phyloP scores from a whole-genome alignment of 2,888 invertebrate genomes.

The Panzeria rudis region DNA sequence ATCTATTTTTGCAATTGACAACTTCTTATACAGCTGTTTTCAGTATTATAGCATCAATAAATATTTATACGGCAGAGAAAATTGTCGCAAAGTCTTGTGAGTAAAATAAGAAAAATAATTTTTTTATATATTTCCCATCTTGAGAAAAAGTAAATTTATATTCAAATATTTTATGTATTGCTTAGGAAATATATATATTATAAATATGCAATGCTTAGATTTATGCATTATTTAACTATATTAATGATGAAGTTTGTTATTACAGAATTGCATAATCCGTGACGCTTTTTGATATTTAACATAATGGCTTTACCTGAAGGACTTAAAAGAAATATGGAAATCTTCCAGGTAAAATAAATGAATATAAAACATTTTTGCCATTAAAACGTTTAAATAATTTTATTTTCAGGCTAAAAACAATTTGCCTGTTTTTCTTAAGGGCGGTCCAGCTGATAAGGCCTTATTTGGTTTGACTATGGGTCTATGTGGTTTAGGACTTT shows the following conservation, averaged over 20 bases:
- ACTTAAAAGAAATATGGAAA: constrained; percentile 79
- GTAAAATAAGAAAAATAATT: constrained; percentile 37
- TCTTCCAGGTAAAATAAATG: constrained; percentile 80
- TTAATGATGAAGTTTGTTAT: constrained; percentile 21
- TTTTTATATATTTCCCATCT: background rate
- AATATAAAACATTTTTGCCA: background rate
- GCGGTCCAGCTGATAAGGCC: constrained; percentile 81
- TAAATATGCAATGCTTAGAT: background rate
- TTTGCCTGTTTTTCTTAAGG: constrained; percentile 82
- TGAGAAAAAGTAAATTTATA: background rate
- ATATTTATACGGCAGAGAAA: constrained; percentile 17
- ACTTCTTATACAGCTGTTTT: constrained; percentile 56
- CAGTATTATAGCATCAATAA: constrained; percentile 7
- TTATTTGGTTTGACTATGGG: constrained; percentile 82
- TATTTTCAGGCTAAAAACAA: constrained; percentile 80
- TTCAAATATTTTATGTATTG: background rate
- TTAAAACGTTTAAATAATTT: background rate
- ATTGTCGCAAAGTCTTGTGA: constrained; percentile 53
- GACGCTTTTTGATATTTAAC: background rate
- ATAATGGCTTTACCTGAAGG: constrained; percentile 82
- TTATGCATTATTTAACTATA: background rate
- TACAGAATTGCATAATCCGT: constrained; percentile 77
- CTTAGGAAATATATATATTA: background rate
- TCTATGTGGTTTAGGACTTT: constrained; percentile 81
- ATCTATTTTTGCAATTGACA: constrained; percentile 70